These are phyloP conservation scores for Cottus gobio DNA, from an alignment of 2,113 vertebrate species.

Conservation along the genomic window DNA sequence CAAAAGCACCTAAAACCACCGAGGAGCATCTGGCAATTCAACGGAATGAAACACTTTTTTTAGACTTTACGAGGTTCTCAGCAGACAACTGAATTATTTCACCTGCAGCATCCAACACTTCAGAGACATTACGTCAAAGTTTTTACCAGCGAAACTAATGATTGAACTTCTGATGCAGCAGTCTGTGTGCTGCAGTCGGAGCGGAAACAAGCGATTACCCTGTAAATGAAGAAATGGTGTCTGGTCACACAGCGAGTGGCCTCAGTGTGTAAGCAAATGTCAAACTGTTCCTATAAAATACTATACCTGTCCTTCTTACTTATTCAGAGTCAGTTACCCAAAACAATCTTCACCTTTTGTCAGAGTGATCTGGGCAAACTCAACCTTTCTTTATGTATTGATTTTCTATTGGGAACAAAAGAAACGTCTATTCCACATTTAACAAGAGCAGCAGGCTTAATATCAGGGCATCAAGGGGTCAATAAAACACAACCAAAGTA, in stretches of 20 bases:
- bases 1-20: background rate
- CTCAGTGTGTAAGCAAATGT: background rate
- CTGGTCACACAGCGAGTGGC: background rate
- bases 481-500: background rate
- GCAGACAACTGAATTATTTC: constrained; percentile 11
- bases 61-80: background rate
- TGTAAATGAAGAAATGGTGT: background rate
- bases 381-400: background rate
- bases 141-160: constrained; percentile 25
- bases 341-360: background rate
- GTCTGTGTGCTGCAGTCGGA: constrained; percentile 31
- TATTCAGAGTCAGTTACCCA: background rate
- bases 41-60: background rate
- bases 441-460: background rate
- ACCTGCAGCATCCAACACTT: constrained; percentile 23
- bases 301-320: background rate
- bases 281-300: background rate
- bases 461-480: background rate
- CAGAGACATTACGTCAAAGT: constrained; percentile 37
- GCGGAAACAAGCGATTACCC: constrained; percentile 52
- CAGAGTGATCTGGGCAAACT: background rate
- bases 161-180: constrained; percentile 40
- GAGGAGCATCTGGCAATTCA: background rate
- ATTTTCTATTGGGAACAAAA: background rate
- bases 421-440: background rate